Conservation (phyloP, 2,113 vertebrate genomes). For the Scalopus aquaticus region DNA sequence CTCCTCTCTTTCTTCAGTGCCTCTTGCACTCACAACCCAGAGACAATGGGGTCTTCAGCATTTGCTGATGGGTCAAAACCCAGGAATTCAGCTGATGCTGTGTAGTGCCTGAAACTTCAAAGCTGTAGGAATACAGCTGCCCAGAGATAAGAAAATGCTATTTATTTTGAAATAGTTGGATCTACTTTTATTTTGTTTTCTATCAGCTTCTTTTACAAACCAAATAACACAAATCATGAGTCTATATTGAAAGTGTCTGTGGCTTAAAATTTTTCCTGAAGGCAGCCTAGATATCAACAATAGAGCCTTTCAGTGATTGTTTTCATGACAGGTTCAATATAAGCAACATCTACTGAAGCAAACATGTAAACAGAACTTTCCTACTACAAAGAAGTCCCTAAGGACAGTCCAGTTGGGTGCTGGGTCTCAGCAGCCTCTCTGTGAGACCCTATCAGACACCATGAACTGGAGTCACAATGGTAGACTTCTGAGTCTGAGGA, state of each 20-base stretch:
- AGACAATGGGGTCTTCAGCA: background rate
- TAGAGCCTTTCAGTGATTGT: background rate
- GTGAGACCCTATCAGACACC: background rate
- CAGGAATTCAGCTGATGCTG: background rate
- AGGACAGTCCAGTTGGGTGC: background rate
- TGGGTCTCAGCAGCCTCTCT: background rate
- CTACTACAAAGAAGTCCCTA: background rate
- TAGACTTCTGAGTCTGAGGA: background rate
- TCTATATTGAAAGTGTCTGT: background rate
- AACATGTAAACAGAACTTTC: background rate
- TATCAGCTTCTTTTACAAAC: slow-evolving; percentile 1
- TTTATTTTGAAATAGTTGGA: slow-evolving; percentile 4
- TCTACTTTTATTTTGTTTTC: slow-evolving; percentile 41
- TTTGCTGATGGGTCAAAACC: slow-evolving; percentile 13
- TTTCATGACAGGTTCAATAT: background rate
- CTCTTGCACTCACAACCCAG: background rate
- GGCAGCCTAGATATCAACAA: background rate
- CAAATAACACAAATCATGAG: background rate
- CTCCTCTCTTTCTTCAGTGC: background rate
- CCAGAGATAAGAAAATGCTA: slow-evolving; percentile 18
- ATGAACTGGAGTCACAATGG: background rate
- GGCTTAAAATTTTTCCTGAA: slow-evolving; percentile 9
- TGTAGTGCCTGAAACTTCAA: background rate
- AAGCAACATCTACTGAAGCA: background rate
- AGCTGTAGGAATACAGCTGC: background rate